Percentiles rank a stretch among this genome's conserved stretches.
Conservation (phyloP, 1,140 invertebrate species). For the Pseudobourletiella spinata region DNA sequence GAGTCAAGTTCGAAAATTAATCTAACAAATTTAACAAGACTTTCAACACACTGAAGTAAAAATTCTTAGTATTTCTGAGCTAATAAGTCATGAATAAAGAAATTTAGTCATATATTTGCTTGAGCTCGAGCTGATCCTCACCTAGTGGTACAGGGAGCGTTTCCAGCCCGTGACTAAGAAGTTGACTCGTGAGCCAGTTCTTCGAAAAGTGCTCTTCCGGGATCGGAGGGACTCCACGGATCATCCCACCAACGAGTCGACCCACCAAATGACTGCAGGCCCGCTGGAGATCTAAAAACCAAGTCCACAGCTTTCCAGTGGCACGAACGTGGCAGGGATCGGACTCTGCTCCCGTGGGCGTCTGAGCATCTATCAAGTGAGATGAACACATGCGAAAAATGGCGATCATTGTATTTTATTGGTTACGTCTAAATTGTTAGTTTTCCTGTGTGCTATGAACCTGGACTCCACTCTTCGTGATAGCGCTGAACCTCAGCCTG, state of each 20-base stretch:
- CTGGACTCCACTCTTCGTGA: conserved; percentile 39
- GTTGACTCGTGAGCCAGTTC: conserved; percentile 47
- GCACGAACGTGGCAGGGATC: not conserved
- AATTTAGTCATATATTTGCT: no score
- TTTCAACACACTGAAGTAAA: no score
- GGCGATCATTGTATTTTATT: no score
- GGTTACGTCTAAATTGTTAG: not conserved
- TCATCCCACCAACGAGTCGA: conserved; percentile 50
- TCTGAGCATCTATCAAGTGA: conserved; percentile 15
- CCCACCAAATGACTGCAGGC: conserved; percentile 53
- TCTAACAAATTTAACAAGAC: no score
- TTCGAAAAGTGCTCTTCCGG: conserved; percentile 44
- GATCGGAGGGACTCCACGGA: conserved; percentile 45
- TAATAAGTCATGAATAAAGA: no score
- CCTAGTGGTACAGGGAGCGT: conserved; percentile 19
- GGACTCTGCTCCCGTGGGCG: conserved; percentile 6
- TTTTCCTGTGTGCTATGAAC: no score
- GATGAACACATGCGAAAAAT: no score
- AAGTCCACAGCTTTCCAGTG: conserved; percentile 43
- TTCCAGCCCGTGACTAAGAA: conserved; percentile 50
- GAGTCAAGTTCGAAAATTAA: not conserved
- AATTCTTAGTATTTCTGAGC: no score
- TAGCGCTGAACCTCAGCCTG: conserved; percentile 40
- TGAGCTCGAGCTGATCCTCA: no score
- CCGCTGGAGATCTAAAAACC: conserved; percentile 54